Base-by-base conservation (phyloP, 2,888 invertebrate genomes). In the Pachliopta kotzebuea region DNA sequence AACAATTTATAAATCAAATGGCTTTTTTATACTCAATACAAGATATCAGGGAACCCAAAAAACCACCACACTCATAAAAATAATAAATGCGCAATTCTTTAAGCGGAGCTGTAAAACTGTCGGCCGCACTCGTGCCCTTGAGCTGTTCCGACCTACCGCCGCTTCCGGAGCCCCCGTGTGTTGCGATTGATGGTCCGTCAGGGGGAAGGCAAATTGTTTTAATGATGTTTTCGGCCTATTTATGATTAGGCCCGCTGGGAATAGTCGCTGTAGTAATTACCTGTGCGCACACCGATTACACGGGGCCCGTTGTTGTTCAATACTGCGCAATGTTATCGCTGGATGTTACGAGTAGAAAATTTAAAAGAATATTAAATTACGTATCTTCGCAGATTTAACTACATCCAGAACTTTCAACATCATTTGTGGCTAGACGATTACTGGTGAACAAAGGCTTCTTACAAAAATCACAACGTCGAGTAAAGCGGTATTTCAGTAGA, bases 71-170 rank as follows among this genome's bases (percentile, higher is more conserved):
- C 80, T 79, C 83, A 90, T 90, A 90, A 90, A 90, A 84, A 90
- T 88, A 90, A 89, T 86, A 88, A 90, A 90, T 86, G 88, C 79
- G 83, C 88, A 79, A 89, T 90, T 85, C 84, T 88, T 90, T 90
- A 89, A 76, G 76, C 79, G 76, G 79, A 81, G 88, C 77, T 88
- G 88, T 90, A 86, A 90, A 90, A 83, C 83, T 88, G 90, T 89
- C 90, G 80, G 79, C 71, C 72, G 73, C 89, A 89, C 73, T 74
- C 80, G 83, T 73, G 85, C 78, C 85, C 84, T 86, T 84, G 81
- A 83, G 78, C 69, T 72, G 70, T 63, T 60, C 68, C 73, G 74
- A 77, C 72, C 76, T 76, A 73, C 42, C 54, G 31, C 58, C 58
- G 77, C 72, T 74, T 75, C 37, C 37, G 37, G 76, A 72, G 74